Base-by-base conservation (phyloP, 2,113 vertebrate species). In the Halcyon senegalensis region DNA sequence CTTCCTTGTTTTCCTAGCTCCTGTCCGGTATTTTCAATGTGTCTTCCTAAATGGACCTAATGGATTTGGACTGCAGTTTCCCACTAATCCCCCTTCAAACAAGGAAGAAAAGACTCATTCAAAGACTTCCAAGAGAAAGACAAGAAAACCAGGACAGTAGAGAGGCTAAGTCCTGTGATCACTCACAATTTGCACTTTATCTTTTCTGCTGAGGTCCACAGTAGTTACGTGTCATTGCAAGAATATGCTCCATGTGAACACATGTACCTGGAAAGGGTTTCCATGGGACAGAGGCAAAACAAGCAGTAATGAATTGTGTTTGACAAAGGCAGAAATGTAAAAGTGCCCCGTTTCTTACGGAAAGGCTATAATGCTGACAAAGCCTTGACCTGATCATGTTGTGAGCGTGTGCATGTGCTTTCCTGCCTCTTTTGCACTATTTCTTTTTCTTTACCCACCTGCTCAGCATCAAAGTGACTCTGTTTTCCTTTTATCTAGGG, bases 1-100 rank as follows among this genome's bases (percentile, higher is more conserved):
- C 51, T 93, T 87, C 55, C 75, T 92, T 94, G 12, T 79, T 95
- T 95, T 72, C 84, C 53, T 75, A 98, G 98, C 83, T 97, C 97
- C 98, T 68, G 97, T 98, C 79, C 98, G 98, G 89, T 98, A 98
- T 94, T 98, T 98, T 94, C 98, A 98, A 2, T 98, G 98, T 74
- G 97, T 98, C 88, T 98, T 98, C 94, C 77, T 98, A 96, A 97
- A 98, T 77, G 98, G 97, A 50, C 94, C 97, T 94, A 98, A 98
- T 51, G 98, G 98, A 92, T 98, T 98, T 58, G 98, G 97, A 80
- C 97, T 98, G 93, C 97, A 98, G 83, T 98, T 98, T 95, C 96
- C 98, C 43, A 93, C 97, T 87, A 98, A 97, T 75, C 58, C 95
- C 50, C 95, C 95, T 37, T 83, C 97, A 51, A 91, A 31, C 24